Conservation (phyloP, 2,113 vertebrate species). For the Pterocles orientalis region DNA sequence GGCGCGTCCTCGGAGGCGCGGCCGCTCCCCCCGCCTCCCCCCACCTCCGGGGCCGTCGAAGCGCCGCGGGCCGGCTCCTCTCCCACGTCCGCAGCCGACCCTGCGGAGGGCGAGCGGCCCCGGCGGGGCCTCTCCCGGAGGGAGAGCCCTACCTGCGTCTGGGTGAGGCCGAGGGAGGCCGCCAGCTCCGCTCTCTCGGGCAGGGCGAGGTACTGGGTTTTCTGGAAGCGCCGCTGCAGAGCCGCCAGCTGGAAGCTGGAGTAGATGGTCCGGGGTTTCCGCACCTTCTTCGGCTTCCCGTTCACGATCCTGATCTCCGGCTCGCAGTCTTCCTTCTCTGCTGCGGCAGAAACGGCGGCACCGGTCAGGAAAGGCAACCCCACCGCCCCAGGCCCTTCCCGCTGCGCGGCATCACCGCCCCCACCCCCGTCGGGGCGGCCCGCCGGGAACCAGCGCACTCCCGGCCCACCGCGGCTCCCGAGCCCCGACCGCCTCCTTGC, state of each 20-base stretch:
- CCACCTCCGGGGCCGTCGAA: not conserved
- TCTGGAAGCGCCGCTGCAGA: conserved; percentile 94
- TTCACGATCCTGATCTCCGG: conserved; percentile 97
- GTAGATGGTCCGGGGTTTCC: conserved; percentile 97
- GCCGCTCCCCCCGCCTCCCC: not conserved
- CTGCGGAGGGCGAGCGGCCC: not conserved
- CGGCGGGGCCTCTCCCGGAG: not conserved
- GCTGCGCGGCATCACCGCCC: not conserved
- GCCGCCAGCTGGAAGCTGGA: conserved; percentile 98
- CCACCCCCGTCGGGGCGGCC: not conserved
- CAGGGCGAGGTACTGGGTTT: conserved; percentile 96
- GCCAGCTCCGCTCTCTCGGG: conserved; percentile 96
- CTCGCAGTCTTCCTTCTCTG: conserved; percentile 96
- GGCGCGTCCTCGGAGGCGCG: not conserved
- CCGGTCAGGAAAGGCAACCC: not conserved
- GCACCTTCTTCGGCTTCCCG: conserved; percentile 98
- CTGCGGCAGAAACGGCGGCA: conserved; percentile 33
- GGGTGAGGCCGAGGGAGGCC: conserved; percentile 93
- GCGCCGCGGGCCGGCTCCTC: not conserved
- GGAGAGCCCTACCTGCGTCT: conserved; percentile 87
- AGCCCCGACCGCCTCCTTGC: not conserved
- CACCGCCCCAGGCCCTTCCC: not conserved
- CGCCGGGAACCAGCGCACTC: not conserved
- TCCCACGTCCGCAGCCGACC: not conserved
- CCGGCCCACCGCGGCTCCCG: not conserved